Conservation (phyloP, 2,113 vertebrate genomes). For the Opisthocomus hoazin region DNA sequence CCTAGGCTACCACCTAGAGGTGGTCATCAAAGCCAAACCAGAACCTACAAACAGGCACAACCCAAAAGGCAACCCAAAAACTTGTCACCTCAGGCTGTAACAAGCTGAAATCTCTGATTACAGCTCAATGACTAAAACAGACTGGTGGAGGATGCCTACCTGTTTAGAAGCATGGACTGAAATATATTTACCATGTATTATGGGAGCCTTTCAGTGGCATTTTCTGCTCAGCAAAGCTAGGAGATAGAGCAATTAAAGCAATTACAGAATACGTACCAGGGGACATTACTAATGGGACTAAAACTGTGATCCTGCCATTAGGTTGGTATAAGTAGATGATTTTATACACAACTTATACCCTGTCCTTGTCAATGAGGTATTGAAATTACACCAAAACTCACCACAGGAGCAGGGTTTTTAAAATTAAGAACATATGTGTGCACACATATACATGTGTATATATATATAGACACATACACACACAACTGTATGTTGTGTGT, state of each 20-base stretch:
- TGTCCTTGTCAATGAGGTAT: background rate
- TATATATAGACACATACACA: fast-evolving
- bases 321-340: background rate
- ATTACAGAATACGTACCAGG: background rate
- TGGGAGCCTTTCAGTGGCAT: background rate
- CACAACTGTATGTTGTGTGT: background rate
- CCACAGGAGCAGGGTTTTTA: background rate
- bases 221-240: background rate
- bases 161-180: background rate
- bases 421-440: background rate
- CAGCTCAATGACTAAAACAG: background rate
- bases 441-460: background rate
- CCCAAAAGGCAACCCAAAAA: background rate
- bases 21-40: background rate
- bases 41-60: background rate
- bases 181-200: background rate
- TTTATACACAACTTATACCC: background rate
- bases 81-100: background rate
- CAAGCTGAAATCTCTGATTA: background rate
- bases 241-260: background rate
- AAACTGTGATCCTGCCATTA: background rate
- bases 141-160: background rate
- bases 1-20: background rate
- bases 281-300: background rate
- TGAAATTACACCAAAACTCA: background rate